Evolutionary conservation across 2,113 vertebrate species (phyloP).

Genomic region (Petroica traversi): DNA sequence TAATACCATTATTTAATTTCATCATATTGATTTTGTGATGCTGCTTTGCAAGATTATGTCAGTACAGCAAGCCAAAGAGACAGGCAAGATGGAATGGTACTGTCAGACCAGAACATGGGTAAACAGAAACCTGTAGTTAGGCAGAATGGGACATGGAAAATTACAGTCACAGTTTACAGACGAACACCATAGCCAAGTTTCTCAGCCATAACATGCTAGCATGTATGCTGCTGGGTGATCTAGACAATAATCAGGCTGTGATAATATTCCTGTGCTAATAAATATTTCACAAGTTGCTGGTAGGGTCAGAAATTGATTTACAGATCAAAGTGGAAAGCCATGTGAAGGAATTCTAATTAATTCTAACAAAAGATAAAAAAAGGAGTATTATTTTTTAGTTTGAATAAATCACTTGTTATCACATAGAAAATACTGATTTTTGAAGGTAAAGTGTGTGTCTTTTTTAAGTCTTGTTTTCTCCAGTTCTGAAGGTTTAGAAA

Average conservation of each 20-base stretch:
- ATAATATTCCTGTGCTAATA: conserved; percentile 23
- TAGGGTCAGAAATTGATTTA: conserved; percentile 22
- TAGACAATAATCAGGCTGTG: conserved; percentile 17
- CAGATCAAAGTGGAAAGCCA: conserved; percentile 23
- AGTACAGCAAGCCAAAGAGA: not conserved
- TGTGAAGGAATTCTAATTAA: not conserved
- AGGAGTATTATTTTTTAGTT: not conserved
- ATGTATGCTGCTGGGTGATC: not conserved
- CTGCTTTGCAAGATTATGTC: not conserved
- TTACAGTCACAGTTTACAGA: not conserved
- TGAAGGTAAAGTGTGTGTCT: not conserved
- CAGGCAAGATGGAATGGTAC: not conserved
- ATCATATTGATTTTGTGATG: conserved; percentile 10
- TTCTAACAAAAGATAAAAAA: conserved; percentile 8
- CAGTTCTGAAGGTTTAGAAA: not conserved
- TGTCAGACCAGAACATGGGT: not conserved
- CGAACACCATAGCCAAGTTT: not conserved
- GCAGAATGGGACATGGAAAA: not conserved
- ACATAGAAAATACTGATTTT: not conserved
- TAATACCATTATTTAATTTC: not conserved
- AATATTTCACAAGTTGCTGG: conserved; percentile 28
- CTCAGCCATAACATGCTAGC: not conserved
- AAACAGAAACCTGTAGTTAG: not conserved
- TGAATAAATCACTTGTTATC: not conserved
- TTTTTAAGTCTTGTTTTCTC: not conserved